Conservation (phyloP, 2,113 vertebrate species). For the Merops nubicus region DNA sequence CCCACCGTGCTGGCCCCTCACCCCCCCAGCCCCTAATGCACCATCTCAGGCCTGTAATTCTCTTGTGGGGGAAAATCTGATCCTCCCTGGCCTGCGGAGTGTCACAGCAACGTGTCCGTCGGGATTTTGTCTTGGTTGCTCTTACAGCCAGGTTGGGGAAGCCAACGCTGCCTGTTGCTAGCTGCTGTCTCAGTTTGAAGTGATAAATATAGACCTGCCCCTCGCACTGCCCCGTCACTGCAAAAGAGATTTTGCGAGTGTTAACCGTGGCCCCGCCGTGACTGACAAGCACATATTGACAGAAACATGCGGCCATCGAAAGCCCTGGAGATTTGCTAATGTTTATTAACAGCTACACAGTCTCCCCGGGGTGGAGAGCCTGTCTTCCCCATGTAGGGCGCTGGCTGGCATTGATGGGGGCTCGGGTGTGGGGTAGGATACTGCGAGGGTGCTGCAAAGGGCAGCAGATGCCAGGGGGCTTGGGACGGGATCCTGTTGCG, state of each 20-base stretch:
- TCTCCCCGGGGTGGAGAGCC: not conserved
- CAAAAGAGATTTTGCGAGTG: not conserved
- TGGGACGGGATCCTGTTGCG: not conserved
- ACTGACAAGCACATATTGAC: constrained; percentile 73
- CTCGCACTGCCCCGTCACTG: not conserved
- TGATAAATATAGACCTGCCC: constrained; percentile 65
- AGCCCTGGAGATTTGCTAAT: not conserved
- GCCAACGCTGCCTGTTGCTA: not conserved
- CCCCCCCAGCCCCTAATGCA: accelerated
- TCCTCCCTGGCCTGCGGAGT: accelerated
- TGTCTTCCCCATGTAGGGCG: not conserved
- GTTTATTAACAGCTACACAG: constrained; percentile 9
- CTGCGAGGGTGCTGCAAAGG: not conserved
- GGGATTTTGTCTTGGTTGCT: not conserved
- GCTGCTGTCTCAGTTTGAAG: not conserved
- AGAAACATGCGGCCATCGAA: not conserved
- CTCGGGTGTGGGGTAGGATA: not conserved
- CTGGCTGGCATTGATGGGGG: not conserved
- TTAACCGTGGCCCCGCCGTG: not conserved
- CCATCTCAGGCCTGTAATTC: not conserved
- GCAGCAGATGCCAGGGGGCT: not conserved
- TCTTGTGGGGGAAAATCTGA: not conserved
- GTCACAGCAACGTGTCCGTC: not conserved
- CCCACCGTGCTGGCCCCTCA: accelerated
- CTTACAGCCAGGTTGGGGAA: not conserved